Percentiles rank a stretch among this genome's conserved stretches.
Conservation (phyloP, 2,797 vertebrate genomes). For the Chloroceryle amazona region DNA sequence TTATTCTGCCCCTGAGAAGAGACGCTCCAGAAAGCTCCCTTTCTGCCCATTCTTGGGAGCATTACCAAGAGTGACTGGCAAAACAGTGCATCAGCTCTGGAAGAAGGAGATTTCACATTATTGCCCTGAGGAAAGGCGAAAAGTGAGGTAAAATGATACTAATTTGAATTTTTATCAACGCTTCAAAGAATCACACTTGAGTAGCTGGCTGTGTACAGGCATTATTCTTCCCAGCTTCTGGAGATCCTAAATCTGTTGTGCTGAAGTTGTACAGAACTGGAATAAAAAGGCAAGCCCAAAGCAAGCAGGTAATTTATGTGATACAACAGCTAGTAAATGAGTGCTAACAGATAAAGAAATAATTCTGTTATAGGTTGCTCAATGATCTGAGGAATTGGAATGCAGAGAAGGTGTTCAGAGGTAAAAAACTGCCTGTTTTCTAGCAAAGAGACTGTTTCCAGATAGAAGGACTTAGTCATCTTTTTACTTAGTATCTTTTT, state of each 20-base stretch:
- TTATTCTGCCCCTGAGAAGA: neutral
- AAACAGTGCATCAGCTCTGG: neutral
- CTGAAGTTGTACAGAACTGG: neutral
- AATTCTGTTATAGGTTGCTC: neutral
- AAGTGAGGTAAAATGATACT: neutral
- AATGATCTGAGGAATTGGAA: neutral
- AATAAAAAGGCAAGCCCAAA: neutral
- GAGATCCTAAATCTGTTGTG: neutral
- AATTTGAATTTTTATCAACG: neutral
- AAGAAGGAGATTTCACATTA: neutral
- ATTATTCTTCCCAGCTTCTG: neutral
- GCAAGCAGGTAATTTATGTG: neutral
- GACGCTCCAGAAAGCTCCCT: neutral
- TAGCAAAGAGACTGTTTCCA: neutral
- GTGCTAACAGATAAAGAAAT: neutral
- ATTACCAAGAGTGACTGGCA: neutral
- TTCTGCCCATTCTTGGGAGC: neutral
- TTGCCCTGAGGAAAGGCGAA: neutral
- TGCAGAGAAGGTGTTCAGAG: neutral
- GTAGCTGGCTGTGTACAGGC: neutral
- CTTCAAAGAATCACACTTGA: neutral
- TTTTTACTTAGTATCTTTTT: neutral
- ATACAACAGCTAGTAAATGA: neutral
- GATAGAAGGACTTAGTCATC: neutral
- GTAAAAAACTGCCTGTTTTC: neutral